Percentiles rank a stretch among this genome's conserved stretches.
These are phyloP conservation scores for Promerops cafer DNA, from an alignment of 2,113 vertebrate species.

Conservation along the genomic window DNA sequence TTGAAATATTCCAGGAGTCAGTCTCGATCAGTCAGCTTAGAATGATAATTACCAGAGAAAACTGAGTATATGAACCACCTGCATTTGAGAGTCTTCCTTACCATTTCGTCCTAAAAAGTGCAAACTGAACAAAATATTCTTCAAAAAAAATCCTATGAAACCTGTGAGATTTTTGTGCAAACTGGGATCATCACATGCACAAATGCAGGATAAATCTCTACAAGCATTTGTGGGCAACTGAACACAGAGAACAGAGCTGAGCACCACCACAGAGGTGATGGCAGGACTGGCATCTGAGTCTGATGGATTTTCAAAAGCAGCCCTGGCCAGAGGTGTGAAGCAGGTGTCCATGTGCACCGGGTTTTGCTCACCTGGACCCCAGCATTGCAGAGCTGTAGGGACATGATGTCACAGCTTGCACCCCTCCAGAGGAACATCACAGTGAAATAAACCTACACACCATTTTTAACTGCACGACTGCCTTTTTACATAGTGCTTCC, in stretches of 20 bases:
- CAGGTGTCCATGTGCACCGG: neutral
- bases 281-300: neutral
- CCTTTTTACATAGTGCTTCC: neutral
- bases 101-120: neutral
- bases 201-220: neutral
- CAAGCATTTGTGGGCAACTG: neutral
- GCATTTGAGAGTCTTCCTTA: neutral
- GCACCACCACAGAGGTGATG: neutral
- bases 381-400: neutral
- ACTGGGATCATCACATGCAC: neutral
- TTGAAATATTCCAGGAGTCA: neutral
- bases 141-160: neutral
- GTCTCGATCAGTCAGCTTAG: neutral
- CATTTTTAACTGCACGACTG: neutral
- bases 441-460: neutral
- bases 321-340: neutral
- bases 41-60: neutral
- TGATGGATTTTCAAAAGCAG: neutral
- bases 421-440: neutral
- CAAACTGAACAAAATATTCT: neutral
- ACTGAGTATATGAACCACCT: rapidly evolving
- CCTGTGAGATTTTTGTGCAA: neutral
- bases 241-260: neutral
- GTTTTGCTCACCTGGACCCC: neutral
- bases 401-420: neutral